These are phyloP conservation scores for Hydrochoerus hydrochaeris DNA, from an alignment of 2,113 vertebrate genomes.

Conservation along the genomic window DNA sequence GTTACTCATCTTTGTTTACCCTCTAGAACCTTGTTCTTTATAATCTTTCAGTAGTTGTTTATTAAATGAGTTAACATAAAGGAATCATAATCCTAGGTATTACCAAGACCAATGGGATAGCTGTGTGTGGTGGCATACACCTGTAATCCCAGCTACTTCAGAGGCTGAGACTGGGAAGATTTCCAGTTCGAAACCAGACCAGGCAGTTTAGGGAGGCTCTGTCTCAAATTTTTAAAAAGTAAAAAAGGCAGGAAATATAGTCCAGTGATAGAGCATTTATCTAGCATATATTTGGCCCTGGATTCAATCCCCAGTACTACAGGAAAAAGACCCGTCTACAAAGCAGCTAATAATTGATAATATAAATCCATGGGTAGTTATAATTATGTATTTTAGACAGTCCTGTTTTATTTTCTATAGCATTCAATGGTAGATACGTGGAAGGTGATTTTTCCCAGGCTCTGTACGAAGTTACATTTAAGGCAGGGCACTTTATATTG, in stretches of 20 bases:
- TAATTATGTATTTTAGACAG: neutral
- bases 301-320: neutral
- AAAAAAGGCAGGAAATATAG: neutral
- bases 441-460: neutral
- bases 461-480: constrained; percentile 15
- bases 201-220: neutral
- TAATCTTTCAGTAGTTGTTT: neutral
- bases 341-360: constrained; percentile 17
- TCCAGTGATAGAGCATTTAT: neutral
- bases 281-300: neutral
- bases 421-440: neutral
- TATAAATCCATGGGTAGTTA: neutral
- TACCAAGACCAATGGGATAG: neutral
- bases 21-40: neutral
- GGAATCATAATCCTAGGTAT: neutral
- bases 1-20: constrained; percentile 6
- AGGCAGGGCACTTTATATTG: neutral
- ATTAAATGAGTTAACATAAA: constrained; percentile 33
- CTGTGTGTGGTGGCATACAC: neutral
- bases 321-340: neutral
- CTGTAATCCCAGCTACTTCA: neutral
- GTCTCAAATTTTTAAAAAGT: neutral
- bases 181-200: neutral
- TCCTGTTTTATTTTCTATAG: neutral
- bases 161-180: neutral